phyloP scores from a whole-genome alignment of 64 coral and sea anemone genomes.

The Actinia tenebrosa region DNA sequence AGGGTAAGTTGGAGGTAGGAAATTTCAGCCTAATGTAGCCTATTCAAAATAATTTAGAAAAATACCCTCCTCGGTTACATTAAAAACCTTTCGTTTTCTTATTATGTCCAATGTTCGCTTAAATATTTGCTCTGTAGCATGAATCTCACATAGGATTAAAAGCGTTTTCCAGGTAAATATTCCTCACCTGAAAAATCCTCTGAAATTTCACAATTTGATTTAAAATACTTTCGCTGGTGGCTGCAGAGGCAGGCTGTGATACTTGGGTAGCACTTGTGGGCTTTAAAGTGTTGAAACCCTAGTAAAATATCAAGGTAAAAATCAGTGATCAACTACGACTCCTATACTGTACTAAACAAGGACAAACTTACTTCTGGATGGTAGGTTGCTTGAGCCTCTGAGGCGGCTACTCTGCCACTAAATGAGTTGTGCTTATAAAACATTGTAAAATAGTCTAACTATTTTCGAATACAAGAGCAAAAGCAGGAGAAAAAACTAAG shows the following conservation, averaged over 20 bases:
- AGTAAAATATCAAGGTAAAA: neutral
- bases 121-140: too few relatives aligned
- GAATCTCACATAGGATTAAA: too few relatives aligned
- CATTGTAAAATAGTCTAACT: slow-evolving; percentile 13
- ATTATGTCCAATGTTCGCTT: too few relatives aligned
- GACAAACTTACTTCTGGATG: slow-evolving; percentile 63
- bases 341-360: neutral
- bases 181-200: neutral
- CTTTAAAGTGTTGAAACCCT: neutral
- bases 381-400: slow-evolving; percentile 75
- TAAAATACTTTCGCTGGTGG: neutral
- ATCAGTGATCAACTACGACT: neutral
- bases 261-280: neutral
- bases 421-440: slow-evolving; percentile 90
- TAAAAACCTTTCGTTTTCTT: too few relatives aligned
- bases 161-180: too few relatives aligned
- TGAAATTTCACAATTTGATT: neutral
- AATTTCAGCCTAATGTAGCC: too few relatives aligned
- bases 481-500: neutral
- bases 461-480: neutral
- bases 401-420: slow-evolving; percentile 58
- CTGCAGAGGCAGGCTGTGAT: neutral
- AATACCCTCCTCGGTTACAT: too few relatives aligned
- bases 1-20: too few relatives aligned
- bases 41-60: too few relatives aligned